A percentile compares a stretch with the other conserved stretches of the same genome.
Conservation (phyloP, 2,888 invertebrate genomes). For the Drosophila birchii region DNA sequence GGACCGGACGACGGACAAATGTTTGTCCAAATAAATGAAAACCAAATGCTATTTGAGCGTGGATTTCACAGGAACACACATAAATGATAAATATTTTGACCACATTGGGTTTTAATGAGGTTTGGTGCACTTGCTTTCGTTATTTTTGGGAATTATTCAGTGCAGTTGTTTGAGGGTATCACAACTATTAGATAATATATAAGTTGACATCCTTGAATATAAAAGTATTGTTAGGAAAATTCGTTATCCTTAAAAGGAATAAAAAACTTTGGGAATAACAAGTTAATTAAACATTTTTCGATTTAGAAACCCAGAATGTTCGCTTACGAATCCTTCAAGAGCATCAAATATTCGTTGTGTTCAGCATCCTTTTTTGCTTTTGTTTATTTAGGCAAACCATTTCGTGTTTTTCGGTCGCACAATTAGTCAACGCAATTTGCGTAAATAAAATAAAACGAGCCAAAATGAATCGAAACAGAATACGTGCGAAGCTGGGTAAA, state of each 20-base stretch:
- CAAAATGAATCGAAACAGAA: slow-evolving; percentile 38
- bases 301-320: too few relatives aligned
- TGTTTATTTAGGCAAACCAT: slow-evolving; percentile 42
- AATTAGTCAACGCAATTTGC: slow-evolving; percentile 68
- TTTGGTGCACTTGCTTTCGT: slow-evolving; percentile 42
- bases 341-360: slow-evolving; percentile 31
- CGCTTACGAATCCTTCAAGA: neutral
- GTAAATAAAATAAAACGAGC: slow-evolving; percentile 49
- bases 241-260: neutral
- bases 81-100: slow-evolving; percentile 74
- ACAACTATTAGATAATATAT: neutral
- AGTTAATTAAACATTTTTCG: too few relatives aligned
- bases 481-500: slow-evolving; percentile 28
- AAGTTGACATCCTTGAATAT: fast-evolving
- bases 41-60: slow-evolving; percentile 26
- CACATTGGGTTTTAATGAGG: slow-evolving; percentile 76
- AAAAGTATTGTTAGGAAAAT: neutral
- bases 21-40: slow-evolving; percentile 39
- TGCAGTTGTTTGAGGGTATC: slow-evolving; percentile 16
- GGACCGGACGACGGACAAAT: slow-evolving; percentile 55
- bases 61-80: slow-evolving; percentile 26
- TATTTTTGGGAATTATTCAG: slow-evolving; percentile 28
- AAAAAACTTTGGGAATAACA: neutral
- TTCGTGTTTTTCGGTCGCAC: slow-evolving; percentile 48
- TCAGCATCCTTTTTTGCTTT: slow-evolving; percentile 22